These are phyloP conservation scores for Fregata magnificens DNA, from an alignment of 2,113 vertebrate genomes.

Conservation along the genomic window DNA sequence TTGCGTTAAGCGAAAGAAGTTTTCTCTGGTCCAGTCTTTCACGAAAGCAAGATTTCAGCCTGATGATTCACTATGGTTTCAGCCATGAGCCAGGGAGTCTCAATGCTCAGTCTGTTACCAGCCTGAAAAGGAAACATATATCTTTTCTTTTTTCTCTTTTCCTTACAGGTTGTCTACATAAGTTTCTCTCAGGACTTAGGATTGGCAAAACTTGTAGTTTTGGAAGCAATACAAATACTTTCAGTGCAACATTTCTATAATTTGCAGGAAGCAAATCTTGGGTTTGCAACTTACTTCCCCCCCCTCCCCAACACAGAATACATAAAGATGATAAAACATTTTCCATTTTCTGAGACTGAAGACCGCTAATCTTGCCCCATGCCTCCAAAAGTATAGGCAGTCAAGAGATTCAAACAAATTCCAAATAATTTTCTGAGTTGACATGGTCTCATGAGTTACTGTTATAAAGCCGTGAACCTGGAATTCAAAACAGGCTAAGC, in stretches of 20 bases:
- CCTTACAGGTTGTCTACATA: neutral
- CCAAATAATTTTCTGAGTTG: neutral
- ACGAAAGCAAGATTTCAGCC: neutral
- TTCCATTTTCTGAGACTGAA: neutral
- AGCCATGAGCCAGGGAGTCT: neutral
- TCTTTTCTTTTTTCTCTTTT: neutral
- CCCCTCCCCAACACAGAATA: neutral
- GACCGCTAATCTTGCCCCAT: neutral
- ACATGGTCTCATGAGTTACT: fast-evolving
- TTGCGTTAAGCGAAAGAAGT: neutral
- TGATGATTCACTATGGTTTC: neutral
- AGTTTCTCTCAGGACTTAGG: neutral
- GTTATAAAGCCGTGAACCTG: neutral
- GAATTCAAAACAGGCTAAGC: neutral
- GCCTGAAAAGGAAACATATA: neutral
- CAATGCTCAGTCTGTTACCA: neutral
- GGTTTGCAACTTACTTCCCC: neutral
- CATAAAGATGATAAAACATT: neutral
- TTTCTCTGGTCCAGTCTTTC: neutral
- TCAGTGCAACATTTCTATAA: neutral
- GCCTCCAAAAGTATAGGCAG: neutral
- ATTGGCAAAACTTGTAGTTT: neutral
- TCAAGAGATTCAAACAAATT: neutral
- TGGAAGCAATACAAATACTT: neutral
- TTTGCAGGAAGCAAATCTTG: neutral